Base-by-base conservation (phyloP, 2,888 invertebrate genomes). In the Melieria omissa region DNA sequence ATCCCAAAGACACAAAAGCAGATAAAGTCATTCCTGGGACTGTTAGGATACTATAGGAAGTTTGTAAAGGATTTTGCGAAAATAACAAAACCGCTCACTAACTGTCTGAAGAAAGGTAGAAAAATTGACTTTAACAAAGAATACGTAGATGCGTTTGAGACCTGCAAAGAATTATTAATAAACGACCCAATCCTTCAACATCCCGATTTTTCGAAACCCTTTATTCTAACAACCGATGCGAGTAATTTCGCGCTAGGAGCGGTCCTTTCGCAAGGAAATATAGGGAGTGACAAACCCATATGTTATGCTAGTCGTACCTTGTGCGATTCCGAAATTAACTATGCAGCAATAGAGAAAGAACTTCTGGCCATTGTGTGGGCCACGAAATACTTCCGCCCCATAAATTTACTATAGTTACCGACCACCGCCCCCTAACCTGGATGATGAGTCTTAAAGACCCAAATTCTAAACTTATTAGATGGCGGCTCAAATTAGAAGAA, bases 1-100 rank as follows among this genome's bases (percentile, higher is more conserved):
- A 42, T 62, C 12, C 44, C 44, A 9, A 41, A 62, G 16, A 5
- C 41, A 41, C 4, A 41, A 62, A 62, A 62, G 44, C 42, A 62
- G 16, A 62, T 62, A 4, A 62, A 62, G 44, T 62, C 62, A 44
- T 62, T 62, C 8, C n/a, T 62, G 44, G 62, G 62, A 4, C 16
- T 62, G 3, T 5, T 12, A 6, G 42, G 41, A n/a, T 44, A 62
- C n/a, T 57, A 57, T 16, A 62, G n/a, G n/a, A n/a, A n/a, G n/a
- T n/a, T n/a, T n/a, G n/a, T n/a, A n/a, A n/a, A n/a, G n/a, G n/a
- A n/a, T 6, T 62, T 62, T 62, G 10, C 62, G 10, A 62, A 62
- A 62, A 9, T 62, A 12, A 45, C n/a, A 3, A 62, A 62, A 14
- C 45, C 62, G 2, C 8, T 62, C 5, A 62, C 45, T 10, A 4